These are phyloP conservation scores for Hassar affinis DNA, from an alignment of 2,113 vertebrate species.

Conservation along the genomic window DNA sequence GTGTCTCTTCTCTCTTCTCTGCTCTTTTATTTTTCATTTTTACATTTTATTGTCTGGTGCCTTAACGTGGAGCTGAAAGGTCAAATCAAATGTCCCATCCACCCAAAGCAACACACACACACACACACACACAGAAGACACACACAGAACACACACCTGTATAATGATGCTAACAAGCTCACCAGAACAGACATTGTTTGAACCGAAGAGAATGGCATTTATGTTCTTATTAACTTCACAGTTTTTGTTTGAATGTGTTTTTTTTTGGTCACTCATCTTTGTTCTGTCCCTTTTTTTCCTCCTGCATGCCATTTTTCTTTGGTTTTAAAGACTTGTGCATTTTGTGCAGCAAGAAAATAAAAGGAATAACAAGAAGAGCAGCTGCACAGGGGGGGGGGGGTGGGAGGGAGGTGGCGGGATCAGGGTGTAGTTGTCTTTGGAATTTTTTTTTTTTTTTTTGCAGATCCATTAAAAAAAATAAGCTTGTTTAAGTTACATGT, in stretches of 20 bases:
- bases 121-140: too few species aligned
- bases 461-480: slow-evolving; percentile 82
- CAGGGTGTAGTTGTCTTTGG: slow-evolving; percentile 70
- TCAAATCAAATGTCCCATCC: slow-evolving; percentile 21
- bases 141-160: not conserved
- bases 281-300: slow-evolving; percentile 30
- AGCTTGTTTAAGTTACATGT: slow-evolving; percentile 78
- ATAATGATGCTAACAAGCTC: not conserved
- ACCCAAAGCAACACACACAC: not conserved
- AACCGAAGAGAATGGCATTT: slow-evolving; percentile 71
- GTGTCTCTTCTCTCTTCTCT: slow-evolving; percentile 73
- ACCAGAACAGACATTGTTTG: slow-evolving; percentile 53
- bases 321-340: slow-evolving; percentile 66
- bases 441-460: slow-evolving; percentile 80
- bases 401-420: too few species aligned
- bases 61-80: slow-evolving; percentile 81
- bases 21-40: slow-evolving; percentile 79
- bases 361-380: not conserved
- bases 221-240: slow-evolving; percentile 12
- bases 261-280: slow-evolving; percentile 7
- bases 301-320: slow-evolving; percentile 76
- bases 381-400: slow-evolving; percentile 42
- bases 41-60: slow-evolving; percentile 96
- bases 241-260: slow-evolving; percentile 42
- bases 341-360: slow-evolving; percentile 64